These are phyloP conservation scores for Automeris io DNA, from an alignment of 2,888 invertebrate species.

Conservation along the genomic window DNA sequence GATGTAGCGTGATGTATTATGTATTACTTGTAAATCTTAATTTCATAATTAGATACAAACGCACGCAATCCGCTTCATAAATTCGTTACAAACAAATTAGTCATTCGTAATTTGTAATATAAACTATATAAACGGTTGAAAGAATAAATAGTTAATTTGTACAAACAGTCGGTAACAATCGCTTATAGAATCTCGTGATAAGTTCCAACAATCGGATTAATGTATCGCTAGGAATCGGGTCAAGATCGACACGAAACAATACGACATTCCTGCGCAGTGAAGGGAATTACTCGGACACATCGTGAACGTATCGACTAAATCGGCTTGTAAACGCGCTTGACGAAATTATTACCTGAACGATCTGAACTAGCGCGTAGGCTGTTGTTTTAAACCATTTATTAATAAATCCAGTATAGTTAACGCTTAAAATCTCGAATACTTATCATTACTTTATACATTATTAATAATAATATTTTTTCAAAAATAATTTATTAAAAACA, in stretches of 20 bases:
- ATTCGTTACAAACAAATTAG: constrained; percentile 6
- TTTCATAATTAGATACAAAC: too few relatives aligned
- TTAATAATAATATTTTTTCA: too few relatives aligned
- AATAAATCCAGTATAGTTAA: too few relatives aligned
- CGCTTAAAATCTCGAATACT: too few relatives aligned
- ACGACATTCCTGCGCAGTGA: constrained; percentile 19
- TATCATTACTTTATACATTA: too few relatives aligned
- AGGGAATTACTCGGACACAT: constrained; percentile 36
- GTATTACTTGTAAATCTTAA: too few relatives aligned
- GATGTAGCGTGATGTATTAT: too few relatives aligned
- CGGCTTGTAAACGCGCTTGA: constrained; percentile 32
- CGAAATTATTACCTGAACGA: constrained; percentile 32
- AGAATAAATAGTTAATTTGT: too few relatives aligned
- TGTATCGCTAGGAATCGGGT: constrained; percentile 5
- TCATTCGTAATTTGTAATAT: too few relatives aligned
- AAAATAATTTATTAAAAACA: too few relatives aligned
- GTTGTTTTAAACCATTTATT: too few relatives aligned
- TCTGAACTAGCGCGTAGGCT: constrained; percentile 14
- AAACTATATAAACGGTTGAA: not conserved
- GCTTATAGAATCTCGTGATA: not conserved
- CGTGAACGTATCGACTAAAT: constrained; percentile 46
- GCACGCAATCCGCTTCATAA: not conserved
- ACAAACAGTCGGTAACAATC: too few relatives aligned
- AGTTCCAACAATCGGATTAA: not conserved
- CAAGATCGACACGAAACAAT: constrained; percentile 10